Evolutionary conservation across 1,140 invertebrate species (phyloP).

Genomic region (Temnothorax longispinosus): DNA sequence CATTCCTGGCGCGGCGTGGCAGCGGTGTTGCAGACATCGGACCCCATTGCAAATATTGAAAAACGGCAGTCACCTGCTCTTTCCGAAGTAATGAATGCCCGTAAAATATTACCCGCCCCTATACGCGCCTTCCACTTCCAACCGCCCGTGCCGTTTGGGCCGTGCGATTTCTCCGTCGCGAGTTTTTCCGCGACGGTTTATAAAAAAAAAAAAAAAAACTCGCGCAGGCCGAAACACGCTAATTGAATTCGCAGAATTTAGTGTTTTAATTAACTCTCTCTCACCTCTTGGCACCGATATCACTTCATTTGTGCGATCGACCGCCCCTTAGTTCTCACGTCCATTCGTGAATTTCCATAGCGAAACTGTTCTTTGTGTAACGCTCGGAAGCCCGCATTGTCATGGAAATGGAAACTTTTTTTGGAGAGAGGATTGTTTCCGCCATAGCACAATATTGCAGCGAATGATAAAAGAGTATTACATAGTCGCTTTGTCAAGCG

Average conservation of each 20-base stretch:
- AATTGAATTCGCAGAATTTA: conserved; percentile 42
- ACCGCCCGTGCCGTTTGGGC: background rate
- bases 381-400: conserved; percentile 36
- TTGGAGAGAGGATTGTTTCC: conserved; percentile 4
- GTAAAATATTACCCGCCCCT: conserved; percentile 48
- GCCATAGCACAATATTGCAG: conserved; percentile 25
- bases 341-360: background rate
- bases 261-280: conserved; percentile 32
- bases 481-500: conserved; percentile 12
- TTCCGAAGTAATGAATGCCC: conserved; percentile 48
- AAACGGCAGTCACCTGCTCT: conserved; percentile 47
- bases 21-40: background rate
- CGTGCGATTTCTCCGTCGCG: background rate
- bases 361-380: conserved; percentile 20
- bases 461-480: conserved; percentile 23
- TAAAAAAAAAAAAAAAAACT: conserved; percentile 19
- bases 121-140: background rate
- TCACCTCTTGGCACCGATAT: background rate
- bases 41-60: conserved; percentile 56
- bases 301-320: conserved; percentile 11
- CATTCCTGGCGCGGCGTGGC: background rate
- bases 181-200: background rate
- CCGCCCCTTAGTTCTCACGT: background rate
- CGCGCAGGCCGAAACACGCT: background rate
- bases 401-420: conserved; percentile 42